These are phyloP conservation scores for Chloroceryle inda DNA, from an alignment of 2,797 vertebrate genomes.

Conservation along the genomic window DNA sequence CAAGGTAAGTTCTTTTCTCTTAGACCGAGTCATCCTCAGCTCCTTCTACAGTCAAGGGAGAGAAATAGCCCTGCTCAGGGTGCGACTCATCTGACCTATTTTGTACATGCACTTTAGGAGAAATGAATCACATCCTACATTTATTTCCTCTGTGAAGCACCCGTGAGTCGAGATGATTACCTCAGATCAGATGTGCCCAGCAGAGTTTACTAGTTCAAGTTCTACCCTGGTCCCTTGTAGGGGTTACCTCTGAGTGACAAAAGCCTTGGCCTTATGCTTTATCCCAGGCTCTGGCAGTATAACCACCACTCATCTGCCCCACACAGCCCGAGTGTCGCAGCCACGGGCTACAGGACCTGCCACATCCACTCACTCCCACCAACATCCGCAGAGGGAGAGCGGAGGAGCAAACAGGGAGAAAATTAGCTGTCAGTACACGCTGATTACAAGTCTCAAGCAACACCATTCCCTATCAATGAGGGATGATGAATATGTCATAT, in stretches of 20 bases:
- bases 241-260: not conserved
- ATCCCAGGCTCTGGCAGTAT: not conserved
- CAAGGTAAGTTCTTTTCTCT: not conserved
- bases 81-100: not conserved
- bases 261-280: not conserved
- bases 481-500: not conserved
- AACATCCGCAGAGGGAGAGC: rapidly evolving
- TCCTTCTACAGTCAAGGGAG: not conserved
- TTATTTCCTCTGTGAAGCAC: not conserved
- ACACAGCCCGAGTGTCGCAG: rapidly evolving
- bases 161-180: not conserved
- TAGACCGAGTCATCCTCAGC: not conserved
- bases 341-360: not conserved
- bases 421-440: not conserved
- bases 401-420: not conserved
- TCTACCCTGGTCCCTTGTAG: not conserved
- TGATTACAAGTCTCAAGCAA: not conserved
- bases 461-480: not conserved
- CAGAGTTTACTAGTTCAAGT: not conserved
- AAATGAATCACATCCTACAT: not conserved
- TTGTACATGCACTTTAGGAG: not conserved
- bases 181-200: not conserved
- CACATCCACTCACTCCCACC: not conserved
- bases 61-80: not conserved
- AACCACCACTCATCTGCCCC: not conserved